These are phyloP conservation scores for Trichosurus vulpecula DNA, from an alignment of 2,797 vertebrate genomes.

Conservation along the genomic window DNA sequence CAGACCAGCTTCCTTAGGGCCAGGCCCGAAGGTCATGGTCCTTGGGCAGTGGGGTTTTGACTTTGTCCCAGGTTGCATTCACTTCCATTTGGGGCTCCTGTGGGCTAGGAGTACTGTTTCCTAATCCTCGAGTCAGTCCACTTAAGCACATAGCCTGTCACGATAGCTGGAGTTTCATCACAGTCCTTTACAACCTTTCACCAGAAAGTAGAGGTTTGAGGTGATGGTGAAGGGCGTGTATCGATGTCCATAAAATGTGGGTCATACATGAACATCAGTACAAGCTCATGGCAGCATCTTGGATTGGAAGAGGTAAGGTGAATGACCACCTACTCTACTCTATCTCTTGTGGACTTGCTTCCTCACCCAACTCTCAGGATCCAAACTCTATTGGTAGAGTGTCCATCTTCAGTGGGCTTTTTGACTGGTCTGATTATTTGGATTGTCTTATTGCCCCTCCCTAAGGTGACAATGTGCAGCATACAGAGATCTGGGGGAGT, in stretches of 20 bases:
- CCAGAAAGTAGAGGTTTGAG: neutral
- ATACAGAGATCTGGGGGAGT: neutral
- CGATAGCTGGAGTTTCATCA: neutral
- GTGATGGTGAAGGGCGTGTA: neutral
- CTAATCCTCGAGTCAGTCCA: neutral
- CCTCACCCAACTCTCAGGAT: neutral
- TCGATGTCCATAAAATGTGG: neutral
- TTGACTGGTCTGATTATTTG: neutral
- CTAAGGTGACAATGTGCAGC: neutral
- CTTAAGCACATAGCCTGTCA: neutral
- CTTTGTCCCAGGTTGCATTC: neutral
- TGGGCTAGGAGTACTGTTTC: neutral
- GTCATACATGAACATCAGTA: neutral
- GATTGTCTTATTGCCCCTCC: neutral
- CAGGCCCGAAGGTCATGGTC: slow-evolving; percentile 1
- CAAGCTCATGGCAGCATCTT: neutral
- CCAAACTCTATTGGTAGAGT: neutral
- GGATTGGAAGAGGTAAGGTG: neutral
- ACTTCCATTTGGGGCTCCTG: neutral
- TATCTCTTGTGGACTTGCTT: neutral
- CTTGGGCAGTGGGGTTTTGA: neutral
- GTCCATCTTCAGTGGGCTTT: neutral
- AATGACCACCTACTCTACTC: neutral
- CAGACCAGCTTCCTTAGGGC: neutral
- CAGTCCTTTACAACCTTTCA: neutral